These are phyloP conservation scores for Tachysurus fulvidraco DNA, from an alignment of 2,113 vertebrate species.

Conservation along the genomic window DNA sequence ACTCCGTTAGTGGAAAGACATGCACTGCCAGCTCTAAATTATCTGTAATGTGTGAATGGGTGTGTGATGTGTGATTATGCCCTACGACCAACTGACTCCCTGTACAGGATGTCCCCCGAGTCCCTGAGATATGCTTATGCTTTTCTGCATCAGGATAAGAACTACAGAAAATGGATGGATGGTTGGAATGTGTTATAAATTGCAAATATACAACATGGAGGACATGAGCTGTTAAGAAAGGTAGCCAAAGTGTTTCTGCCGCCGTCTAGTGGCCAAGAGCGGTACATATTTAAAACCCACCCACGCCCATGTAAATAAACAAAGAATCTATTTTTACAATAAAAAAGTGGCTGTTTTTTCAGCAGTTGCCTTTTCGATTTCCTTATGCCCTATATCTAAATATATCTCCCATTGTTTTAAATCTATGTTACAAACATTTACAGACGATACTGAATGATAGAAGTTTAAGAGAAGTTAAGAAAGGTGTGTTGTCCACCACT, in stretches of 20 bases:
- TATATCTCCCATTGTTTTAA: not conserved
- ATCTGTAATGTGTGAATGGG: no score
- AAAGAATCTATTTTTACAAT: not conserved
- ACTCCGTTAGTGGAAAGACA: no score
- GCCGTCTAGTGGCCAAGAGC: not conserved
- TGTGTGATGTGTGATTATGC: no score
- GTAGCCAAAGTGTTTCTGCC: not conserved
- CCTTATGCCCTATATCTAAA: not conserved
- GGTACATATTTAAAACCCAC: not conserved
- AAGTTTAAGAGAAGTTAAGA: not conserved
- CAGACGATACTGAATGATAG: not conserved
- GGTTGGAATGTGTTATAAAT: no score
- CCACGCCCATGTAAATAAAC: not conserved
- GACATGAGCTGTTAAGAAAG: not conserved
- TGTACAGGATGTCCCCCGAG: no score
- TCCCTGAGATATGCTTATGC: no score
- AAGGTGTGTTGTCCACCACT: not conserved
- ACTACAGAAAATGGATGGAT: no score
- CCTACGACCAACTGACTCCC: no score
- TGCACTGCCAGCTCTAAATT: no score
- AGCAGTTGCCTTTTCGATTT: not conserved
- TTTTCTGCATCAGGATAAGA: no score
- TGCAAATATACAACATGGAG: not conserved
- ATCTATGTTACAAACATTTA: not conserved
- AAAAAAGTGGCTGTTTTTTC: not conserved